These are phyloP conservation scores for Forbesichthys papilliferus DNA, from an alignment of 2,113 vertebrate genomes.

Conservation along the genomic window DNA sequence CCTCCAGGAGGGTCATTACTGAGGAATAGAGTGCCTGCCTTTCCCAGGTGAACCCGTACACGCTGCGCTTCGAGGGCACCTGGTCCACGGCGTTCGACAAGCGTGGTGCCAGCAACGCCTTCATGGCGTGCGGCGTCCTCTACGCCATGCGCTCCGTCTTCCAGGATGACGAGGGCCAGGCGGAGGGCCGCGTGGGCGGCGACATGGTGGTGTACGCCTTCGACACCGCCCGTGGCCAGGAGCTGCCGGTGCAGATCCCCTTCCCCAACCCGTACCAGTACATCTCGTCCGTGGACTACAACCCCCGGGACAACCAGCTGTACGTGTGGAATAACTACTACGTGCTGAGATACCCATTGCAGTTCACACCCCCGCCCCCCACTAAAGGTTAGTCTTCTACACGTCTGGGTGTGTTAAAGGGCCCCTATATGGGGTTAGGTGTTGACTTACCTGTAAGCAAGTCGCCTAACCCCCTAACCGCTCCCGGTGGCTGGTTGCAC, in stretches of 20 bases:
- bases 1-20: too few species aligned
- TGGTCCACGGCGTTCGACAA: conserved; percentile 95
- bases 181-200: conserved; percentile 85
- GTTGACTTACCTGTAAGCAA: too few species aligned
- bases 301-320: conserved; percentile 92
- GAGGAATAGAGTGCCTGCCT: not conserved
- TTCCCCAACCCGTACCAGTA: conserved; percentile 97
- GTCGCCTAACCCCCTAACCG: too few species aligned
- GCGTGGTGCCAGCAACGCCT: conserved; percentile 90
- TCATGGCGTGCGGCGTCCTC: conserved; percentile 93
- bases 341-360: conserved; percentile 87
- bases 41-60: conserved; percentile 89
- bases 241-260: conserved; percentile 80
- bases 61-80: conserved; percentile 90
- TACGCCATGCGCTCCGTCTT: conserved; percentile 92
- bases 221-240: conserved; percentile 87
- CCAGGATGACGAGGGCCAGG: conserved; percentile 90
- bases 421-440: too few species aligned
- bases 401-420: not conserved
- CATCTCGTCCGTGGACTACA: conserved; percentile 93
- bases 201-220: conserved; percentile 91
- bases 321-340: conserved; percentile 98
- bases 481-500: too few species aligned
- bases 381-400: conserved; percentile 75
- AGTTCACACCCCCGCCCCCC: conserved; percentile 86